Base-by-base conservation (phyloP, 2,113 vertebrate species). In the Morone chrysops region DNA sequence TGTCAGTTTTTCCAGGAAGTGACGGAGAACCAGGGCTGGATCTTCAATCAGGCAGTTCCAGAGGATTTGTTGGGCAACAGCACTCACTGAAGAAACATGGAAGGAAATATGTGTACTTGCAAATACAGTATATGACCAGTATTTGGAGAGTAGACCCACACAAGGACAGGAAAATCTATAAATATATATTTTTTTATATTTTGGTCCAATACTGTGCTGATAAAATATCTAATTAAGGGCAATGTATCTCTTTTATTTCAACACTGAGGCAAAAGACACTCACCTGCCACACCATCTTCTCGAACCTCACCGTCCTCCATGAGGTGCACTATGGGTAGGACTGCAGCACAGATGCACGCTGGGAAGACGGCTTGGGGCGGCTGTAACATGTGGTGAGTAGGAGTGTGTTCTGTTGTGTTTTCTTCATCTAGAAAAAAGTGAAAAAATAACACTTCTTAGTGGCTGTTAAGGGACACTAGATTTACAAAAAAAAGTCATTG, bases 1-100 rank as follows among this genome's bases (percentile, higher is more conserved):
- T 0, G 98, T 99, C 22, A 99, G 94, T 90, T 99, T 99, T 91
- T 99, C 98, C 31, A 99, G 95, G 89, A 99, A 99, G 93, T 99
- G 98, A 13, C 98, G 96, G 54, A 99, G 96, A 75, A 99, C 98
- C 1, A 99, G 97, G 0, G 98, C 99, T 6, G 98, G 98, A 79
- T 99, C 98, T 94, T 99, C 98, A 85, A 99, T 99, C 40, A 99
- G 93, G 82, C 98, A 99, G 92, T 99, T 99, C 98, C 98, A 99
- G 70, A 99, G 93, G 78, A 99, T 97, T 92, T 99, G 98, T 85
- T 99, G 97, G 60, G 98, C 98, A 47, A 99, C 97, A 8, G 98
- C 97, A 38, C 98, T 99, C 63, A 99, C 98, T 99, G 82, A 11
- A n/a, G 63, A 43, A 63, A 70, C 59, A 69, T 14, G 0, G 6